Evolutionary conservation across 2,888 invertebrate genomes (phyloP).

Genomic region (Pyrocoelia pectoralis): DNA sequence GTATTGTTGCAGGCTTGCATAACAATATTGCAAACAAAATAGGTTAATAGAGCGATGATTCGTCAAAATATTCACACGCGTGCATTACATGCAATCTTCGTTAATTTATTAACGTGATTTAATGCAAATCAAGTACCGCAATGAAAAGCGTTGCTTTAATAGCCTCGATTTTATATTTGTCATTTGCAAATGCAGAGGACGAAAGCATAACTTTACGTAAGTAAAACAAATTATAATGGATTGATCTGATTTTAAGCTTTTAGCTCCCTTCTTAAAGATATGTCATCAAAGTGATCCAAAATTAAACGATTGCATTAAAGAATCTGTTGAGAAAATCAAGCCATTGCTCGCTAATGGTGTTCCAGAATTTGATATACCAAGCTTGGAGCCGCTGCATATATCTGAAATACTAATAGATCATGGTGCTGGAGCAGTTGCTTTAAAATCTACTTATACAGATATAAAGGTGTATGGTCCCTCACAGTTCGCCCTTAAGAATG

Average conservation of each 20-base stretch:
- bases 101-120: too few relatives aligned
- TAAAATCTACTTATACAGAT: conserved; percentile 59
- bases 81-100: too few relatives aligned
- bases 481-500: conserved; percentile 52
- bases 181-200: neutral
- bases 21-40: too few relatives aligned
- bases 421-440: conserved; percentile 53
- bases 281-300: conserved; percentile 59
- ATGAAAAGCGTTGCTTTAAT: neutral
- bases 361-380: conserved; percentile 57
- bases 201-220: neutral
- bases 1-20: too few relatives aligned
- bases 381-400: conserved; percentile 58
- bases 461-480: conserved; percentile 62
- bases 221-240: neutral
- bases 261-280: conserved; percentile 57
- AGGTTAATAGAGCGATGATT: too few relatives aligned
- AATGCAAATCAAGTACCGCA: too few relatives aligned
- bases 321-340: conserved; percentile 54
- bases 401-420: conserved; percentile 58
- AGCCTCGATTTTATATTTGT: neutral
- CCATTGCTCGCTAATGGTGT: conserved; percentile 59
- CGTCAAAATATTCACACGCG: too few relatives aligned
- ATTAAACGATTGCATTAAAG: conserved; percentile 58
- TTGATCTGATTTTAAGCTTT: conserved; percentile 16